Base-by-base conservation (phyloP, 2,113 vertebrate genomes). In the Charina bottae region DNA sequence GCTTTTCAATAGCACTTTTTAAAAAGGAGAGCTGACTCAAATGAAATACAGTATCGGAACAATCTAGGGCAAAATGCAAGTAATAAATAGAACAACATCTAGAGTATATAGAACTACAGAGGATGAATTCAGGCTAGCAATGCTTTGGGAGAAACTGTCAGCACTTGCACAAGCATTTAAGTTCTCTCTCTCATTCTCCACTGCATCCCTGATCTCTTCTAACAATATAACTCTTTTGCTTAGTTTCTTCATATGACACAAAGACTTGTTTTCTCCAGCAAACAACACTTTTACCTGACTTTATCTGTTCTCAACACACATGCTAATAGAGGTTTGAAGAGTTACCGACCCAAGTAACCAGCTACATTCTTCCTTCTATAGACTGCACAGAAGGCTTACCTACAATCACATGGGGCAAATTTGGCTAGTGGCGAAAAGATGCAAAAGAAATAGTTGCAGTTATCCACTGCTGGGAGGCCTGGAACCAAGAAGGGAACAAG, bases 1-100 rank as follows among this genome's bases (percentile, higher is more conserved):
- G 42, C 17, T 55, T 90, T 84, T 54, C 72, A 83, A 54, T 19
- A 83, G 83, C 46, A 19, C n/a, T 68, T 68, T 55, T 86, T 12
- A 4, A 49, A 60, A 49, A 68, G 46, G 64, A 58, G 26, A 58
- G 53, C 86, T 91, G 92, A 89, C 86, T 89, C 58, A 89, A 37
- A 46, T 68, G 86, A 91, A 93, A 72, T 68, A 33, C 59, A 85
- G 49, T 46, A 91, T 85, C 72, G 58, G 28, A 84, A 91, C 90
- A 85, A 58, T 84, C 24, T 56, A 91, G 49, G 87, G 54, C 60
- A 93, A 68, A 84, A 86, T n/a, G 60, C 56, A 13, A 87, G 90
- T 83, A 89, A 89, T 68, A 88, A 68, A 91, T 49, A 90, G 89
- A 83, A 78, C 19, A 17, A 55, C 24, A 89, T 89, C 28, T 56